Percentiles rank a stretch among this genome's conserved stretches.
These are phyloP conservation scores for Siniperca knerii DNA, from an alignment of 2,113 vertebrate genomes.

Conservation along the genomic window DNA sequence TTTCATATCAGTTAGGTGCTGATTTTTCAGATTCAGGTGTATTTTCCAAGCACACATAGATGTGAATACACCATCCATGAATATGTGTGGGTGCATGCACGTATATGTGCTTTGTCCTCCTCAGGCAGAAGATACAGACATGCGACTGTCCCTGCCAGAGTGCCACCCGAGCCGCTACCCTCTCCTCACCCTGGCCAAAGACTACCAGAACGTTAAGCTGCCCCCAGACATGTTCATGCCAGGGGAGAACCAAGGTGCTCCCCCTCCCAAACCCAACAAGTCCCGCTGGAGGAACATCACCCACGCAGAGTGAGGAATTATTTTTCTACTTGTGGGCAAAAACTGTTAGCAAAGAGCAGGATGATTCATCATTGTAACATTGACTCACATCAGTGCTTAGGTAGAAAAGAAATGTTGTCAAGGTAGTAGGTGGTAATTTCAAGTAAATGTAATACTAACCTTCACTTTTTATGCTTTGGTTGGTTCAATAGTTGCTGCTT, in stretches of 20 bases:
- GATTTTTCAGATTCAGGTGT: slow-evolving; percentile 14
- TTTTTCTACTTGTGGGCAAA: slow-evolving; percentile 18
- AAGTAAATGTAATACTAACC: slow-evolving; percentile 19
- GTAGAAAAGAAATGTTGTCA: slow-evolving; percentile 22
- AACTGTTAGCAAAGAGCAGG: slow-evolving; percentile 7
- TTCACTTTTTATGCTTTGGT: slow-evolving; percentile 8
- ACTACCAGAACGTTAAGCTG: slow-evolving; percentile 91
- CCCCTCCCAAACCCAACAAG: slow-evolving; percentile 86
- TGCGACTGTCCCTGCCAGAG: slow-evolving; percentile 95
- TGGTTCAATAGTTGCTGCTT: slow-evolving; percentile 12
- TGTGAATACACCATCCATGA: neutral
- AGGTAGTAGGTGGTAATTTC: slow-evolving; percentile 29
- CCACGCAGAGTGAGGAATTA: slow-evolving; percentile 89
- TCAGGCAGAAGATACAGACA: slow-evolving; percentile 96
- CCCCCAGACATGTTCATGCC: slow-evolving; percentile 88
- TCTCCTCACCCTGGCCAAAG: slow-evolving; percentile 95
- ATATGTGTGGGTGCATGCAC: neutral
- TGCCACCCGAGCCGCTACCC: slow-evolving; percentile 97
- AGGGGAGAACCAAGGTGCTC: slow-evolving; percentile 87
- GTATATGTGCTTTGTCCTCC: neutral
- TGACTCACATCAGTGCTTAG: slow-evolving; percentile 26
- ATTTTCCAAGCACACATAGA: neutral
- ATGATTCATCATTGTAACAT: slow-evolving; percentile 40
- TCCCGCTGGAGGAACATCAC: slow-evolving; percentile 96
- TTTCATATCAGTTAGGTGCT: neutral